Conservation (phyloP, 2,113 vertebrate species). For the Myrmecophaga tridactyla region DNA sequence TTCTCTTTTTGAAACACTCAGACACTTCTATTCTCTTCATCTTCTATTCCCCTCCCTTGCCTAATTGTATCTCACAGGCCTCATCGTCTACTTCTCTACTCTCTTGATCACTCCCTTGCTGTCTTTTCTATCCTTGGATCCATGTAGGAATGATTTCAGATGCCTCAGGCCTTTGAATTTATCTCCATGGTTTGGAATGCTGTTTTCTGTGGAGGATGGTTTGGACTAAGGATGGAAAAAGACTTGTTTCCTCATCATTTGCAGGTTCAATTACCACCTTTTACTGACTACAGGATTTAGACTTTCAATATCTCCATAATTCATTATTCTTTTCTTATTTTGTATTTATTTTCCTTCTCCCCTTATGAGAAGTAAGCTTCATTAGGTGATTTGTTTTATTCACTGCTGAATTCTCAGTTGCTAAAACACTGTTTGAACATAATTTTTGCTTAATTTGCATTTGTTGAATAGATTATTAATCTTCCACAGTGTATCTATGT, state of each 20-base stretch:
- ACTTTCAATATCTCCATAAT: background rate
- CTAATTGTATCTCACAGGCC: background rate
- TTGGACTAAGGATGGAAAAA: background rate
- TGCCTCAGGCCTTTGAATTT: background rate
- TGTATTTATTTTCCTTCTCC: background rate
- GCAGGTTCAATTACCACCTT: background rate
- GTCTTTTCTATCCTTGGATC: background rate
- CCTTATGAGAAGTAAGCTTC: background rate
- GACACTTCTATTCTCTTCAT: background rate
- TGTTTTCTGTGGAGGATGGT: background rate
- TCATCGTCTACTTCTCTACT: background rate
- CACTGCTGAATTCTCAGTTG: background rate
- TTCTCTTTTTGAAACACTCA: background rate
- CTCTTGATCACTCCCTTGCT: background rate
- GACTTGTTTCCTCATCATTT: background rate
- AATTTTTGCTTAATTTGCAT: background rate
- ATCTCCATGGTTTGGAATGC: background rate
- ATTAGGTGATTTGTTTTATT: background rate
- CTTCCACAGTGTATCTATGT: background rate
- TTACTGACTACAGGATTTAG: background rate
- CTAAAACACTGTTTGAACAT: background rate
- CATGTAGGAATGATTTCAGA: background rate
- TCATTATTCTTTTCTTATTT: background rate
- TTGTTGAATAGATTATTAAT: background rate
- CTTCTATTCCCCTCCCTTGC: background rate